These are phyloP conservation scores for Mastigias papua DNA, from an alignment of 30 jellyfish, hydroid and myxozoan species.

Conservation along the genomic window DNA sequence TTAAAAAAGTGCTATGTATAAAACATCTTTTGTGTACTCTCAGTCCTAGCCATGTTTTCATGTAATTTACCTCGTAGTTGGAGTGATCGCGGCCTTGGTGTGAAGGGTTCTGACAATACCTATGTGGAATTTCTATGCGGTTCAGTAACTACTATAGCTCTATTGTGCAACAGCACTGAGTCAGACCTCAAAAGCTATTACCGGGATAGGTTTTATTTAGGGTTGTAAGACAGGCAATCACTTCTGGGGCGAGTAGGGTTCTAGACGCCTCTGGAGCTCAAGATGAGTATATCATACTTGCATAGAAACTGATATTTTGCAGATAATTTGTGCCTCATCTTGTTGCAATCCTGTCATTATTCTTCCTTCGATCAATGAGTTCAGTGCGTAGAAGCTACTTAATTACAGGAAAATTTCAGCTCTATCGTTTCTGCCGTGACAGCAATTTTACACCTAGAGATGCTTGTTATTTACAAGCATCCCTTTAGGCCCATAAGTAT, in stretches of 20 bases:
- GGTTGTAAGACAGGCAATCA: no score
- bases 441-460: no score
- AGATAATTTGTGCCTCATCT: neutral
- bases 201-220: neutral
- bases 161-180: neutral
- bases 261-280: neutral
- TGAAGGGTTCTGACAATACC: neutral
- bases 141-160: neutral
- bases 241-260: neutral
- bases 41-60: neutral
- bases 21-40: neutral
- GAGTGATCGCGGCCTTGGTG: neutral
- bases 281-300: neutral
- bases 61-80: neutral
- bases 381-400: no score
- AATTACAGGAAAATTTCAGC: no score
- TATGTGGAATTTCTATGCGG: neutral
- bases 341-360: neutral
- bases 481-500: no score
- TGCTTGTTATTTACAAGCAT: no score
- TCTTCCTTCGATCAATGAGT: no score
- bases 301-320: neutral
- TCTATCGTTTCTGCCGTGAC: no score
- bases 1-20: neutral
- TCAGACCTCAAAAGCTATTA: neutral